Evolutionary conservation across 2,888 invertebrate genomes (phyloP).

Genomic region (Tetragonisca angustula): DNA sequence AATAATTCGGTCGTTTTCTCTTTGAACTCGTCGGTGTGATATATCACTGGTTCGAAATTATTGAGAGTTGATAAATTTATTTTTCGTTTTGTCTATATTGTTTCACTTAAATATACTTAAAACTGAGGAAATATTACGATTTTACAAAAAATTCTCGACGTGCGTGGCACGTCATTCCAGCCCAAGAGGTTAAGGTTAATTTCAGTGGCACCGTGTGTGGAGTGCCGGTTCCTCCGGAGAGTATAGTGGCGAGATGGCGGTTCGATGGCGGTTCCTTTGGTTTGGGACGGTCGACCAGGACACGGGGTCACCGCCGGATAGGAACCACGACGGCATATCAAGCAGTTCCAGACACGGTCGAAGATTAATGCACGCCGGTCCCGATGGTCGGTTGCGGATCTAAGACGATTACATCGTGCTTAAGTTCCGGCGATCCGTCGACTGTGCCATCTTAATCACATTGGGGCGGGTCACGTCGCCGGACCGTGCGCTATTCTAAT

Average conservation of each 20-base stretch:
- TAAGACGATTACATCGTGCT: conserved; percentile 79
- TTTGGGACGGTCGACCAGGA: conserved; percentile 14
- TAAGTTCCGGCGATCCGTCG: conserved; percentile 70
- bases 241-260: background rate
- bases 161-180: too few relatives aligned
- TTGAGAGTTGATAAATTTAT: too few relatives aligned
- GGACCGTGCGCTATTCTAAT: conserved; percentile 72
- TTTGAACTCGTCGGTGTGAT: too few relatives aligned
- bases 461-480: conserved; percentile 52
- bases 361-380: conserved; percentile 77
- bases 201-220: background rate
- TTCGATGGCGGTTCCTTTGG: conserved; percentile 36
- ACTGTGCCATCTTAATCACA: conserved; percentile 72
- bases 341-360: conserved; percentile 71
- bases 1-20: too few relatives aligned
- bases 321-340: conserved; percentile 74
- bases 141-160: too few relatives aligned
- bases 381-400: conserved; percentile 76
- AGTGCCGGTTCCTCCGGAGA: conserved; percentile 41
- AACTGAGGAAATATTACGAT: too few relatives aligned
- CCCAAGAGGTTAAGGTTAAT: background rate
- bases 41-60: too few relatives aligned
- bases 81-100: too few relatives aligned
- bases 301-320: conserved; percentile 45
- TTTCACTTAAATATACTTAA: too few relatives aligned